phyloP scores from a whole-genome alignment of 2,113 vertebrate species.

The Mustela lutreola region DNA sequence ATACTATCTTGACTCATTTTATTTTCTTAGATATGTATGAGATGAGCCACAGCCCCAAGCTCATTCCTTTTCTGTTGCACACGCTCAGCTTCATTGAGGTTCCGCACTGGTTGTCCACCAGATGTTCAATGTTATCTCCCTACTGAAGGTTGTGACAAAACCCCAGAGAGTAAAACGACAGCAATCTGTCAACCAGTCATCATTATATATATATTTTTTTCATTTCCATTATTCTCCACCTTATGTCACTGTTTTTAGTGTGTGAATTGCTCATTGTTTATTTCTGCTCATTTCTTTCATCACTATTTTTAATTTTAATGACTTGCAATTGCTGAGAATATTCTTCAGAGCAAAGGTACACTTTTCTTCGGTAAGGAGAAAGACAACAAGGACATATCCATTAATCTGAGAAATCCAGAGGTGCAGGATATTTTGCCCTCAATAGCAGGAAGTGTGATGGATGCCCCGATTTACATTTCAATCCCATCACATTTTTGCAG shows the following conservation, averaged over 20 bases:
- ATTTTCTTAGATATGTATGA: conserved; percentile 7
- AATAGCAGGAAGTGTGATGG: conserved; percentile 78
- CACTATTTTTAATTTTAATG: conserved; percentile 85
- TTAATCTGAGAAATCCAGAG: conserved; percentile 81
- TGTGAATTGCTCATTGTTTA: conserved; percentile 81
- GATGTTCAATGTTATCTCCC: conserved; percentile 86
- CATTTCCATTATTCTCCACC: conserved; percentile 87
- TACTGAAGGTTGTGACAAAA: conserved; percentile 86
- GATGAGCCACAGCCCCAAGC: neutral
- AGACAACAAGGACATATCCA: conserved; percentile 66
- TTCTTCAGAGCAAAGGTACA: conserved; percentile 56
- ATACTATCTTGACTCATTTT: conserved; percentile 3
- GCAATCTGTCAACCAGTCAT: conserved; percentile 88
- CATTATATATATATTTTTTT: conserved; percentile 71
- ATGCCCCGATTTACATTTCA: conserved; percentile 82
- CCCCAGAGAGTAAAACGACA: conserved; percentile 86
- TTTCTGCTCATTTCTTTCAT: conserved; percentile 75
- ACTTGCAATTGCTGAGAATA: conserved; percentile 67
- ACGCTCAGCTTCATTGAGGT: conserved; percentile 74
- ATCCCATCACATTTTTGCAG: conserved; percentile 79
- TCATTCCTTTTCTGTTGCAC: conserved; percentile 22
- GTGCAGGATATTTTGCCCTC: conserved; percentile 57
- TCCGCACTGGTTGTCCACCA: conserved; percentile 86
- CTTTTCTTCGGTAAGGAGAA: conserved; percentile 44
- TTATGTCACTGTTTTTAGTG: conserved; percentile 88